Base-by-base conservation (phyloP, 1,140 invertebrate species). In the Drosophila virilis region DNA sequence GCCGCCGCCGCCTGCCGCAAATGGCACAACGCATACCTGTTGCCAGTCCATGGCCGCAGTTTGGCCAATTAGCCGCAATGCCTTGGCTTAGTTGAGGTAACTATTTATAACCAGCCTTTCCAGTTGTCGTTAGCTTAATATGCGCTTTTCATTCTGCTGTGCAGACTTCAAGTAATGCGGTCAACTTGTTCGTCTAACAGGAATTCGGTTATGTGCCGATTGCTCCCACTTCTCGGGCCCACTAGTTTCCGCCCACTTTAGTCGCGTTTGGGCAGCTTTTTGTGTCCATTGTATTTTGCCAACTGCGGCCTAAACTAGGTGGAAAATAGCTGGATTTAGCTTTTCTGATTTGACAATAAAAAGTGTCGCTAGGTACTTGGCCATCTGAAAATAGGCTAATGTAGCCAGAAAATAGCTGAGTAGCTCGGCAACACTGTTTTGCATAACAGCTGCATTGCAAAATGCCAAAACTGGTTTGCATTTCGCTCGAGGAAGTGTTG, bases 71-170 rank as follows among this genome's bases (percentile, higher is more conserved):
- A 78, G 76, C 64, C 59, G 74, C 61, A 62, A 67, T 52, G 74
- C 74, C 77, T 79, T 79, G 77, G 74, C 74, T 69, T 78, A 79
- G 77, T 79, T 74, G 74, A 79, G 74, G 70, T 79, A 79, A 74
- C 68, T 72, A 61, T 66, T 55, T 52, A 78, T 65, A 76, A 65
- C 77, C 32, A 67, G 77, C 74, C 68, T 59, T 67, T 77, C 77
- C 77, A 79, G 74, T 79, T 77, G 69, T 62, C 55, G 58, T 48
- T 65, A 48, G 59, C 59, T 68, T 64, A 55, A 73, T 72, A 60
- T 79, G 62, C 50, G 10, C 52, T 46, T 5, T 32, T 48, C 46
- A 12, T 51, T 46, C 17, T 32, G n/a, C 43, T 55, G 22, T 48
- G 58, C 52, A 73, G 62, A 73, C 71, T 32, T 10, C 67, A 46